These are phyloP conservation scores for Hyles vespertilio DNA, from an alignment of 1,140 invertebrate species.

Conservation along the genomic window DNA sequence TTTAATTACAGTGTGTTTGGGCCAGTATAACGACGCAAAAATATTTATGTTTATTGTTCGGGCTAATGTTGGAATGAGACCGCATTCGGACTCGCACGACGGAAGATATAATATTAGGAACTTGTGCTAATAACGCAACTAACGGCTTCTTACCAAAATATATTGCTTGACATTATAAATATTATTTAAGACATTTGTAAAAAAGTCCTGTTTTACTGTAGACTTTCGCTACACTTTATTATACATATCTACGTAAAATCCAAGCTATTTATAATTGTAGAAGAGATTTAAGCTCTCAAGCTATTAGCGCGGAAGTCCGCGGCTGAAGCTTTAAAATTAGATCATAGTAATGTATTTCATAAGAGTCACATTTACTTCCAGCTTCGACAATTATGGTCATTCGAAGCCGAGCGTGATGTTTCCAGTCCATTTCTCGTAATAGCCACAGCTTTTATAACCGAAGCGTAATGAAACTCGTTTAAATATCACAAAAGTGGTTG, in stretches of 20 bases:
- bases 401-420: slow-evolving; percentile 66
- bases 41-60: slow-evolving; percentile 69
- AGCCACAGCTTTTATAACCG: slow-evolving; percentile 68
- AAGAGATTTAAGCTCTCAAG: too few relatives aligned
- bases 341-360: not conserved
- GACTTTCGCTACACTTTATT: too few relatives aligned
- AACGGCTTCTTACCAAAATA: too few relatives aligned
- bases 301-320: too few relatives aligned
- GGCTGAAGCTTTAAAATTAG: too few relatives aligned
- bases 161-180: too few relatives aligned
- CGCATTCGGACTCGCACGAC: slow-evolving; percentile 26
- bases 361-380: slow-evolving; percentile 28
- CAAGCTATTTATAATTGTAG: too few relatives aligned
- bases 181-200: too few relatives aligned
- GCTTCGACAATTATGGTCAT: slow-evolving; percentile 66
- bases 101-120: not conserved
- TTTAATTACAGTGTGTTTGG: slow-evolving; percentile 62
- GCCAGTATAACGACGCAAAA: slow-evolving; percentile 58
- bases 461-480: slow-evolving; percentile 74
- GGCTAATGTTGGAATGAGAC: slow-evolving; percentile 53
- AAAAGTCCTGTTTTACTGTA: too few relatives aligned
- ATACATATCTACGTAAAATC: too few relatives aligned
- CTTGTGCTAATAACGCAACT: too few relatives aligned
- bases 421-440: slow-evolving; percentile 73
- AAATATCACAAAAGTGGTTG: slow-evolving; percentile 73